Conservation (phyloP, 2,113 vertebrate genomes). For the Erythrocercus mccallii region DNA sequence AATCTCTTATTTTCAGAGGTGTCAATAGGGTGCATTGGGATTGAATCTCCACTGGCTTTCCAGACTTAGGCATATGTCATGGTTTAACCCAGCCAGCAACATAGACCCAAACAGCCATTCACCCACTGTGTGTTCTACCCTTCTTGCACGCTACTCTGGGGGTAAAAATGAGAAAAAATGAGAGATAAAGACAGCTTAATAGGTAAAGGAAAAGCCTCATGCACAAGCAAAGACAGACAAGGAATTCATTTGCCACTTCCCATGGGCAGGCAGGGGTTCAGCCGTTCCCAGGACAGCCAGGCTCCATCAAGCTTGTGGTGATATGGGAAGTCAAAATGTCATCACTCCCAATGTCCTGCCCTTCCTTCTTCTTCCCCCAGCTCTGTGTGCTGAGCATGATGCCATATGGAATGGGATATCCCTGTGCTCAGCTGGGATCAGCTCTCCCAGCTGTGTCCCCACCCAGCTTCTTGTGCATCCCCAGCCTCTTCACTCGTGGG, state of each 20-base stretch:
- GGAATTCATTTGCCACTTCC: background rate
- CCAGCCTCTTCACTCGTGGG: background rate
- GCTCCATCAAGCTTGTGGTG: background rate
- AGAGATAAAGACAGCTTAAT: background rate
- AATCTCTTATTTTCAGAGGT: background rate
- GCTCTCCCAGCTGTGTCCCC: background rate
- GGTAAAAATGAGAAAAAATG: background rate
- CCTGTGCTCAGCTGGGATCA: background rate
- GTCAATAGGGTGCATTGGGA: background rate
- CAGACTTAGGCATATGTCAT: background rate
- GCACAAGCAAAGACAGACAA: background rate
- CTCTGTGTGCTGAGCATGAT: background rate
- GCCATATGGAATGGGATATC: background rate
- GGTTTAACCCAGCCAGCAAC: background rate
- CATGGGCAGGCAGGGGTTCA: background rate
- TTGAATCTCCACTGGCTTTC: background rate
- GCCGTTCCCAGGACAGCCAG: background rate
- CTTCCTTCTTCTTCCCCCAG: no score
- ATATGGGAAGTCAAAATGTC: background rate
- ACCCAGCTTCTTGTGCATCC: background rate
- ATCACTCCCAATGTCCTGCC: no score
- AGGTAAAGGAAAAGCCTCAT: background rate
- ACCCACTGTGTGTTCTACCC: background rate
- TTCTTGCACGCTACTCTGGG: background rate
- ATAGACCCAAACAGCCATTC: background rate